A percentile compares a stretch with the other conserved stretches of the same genome.
phyloP scores from a whole-genome alignment of 92 coral and sea anemone species.

The Porites rus region DNA sequence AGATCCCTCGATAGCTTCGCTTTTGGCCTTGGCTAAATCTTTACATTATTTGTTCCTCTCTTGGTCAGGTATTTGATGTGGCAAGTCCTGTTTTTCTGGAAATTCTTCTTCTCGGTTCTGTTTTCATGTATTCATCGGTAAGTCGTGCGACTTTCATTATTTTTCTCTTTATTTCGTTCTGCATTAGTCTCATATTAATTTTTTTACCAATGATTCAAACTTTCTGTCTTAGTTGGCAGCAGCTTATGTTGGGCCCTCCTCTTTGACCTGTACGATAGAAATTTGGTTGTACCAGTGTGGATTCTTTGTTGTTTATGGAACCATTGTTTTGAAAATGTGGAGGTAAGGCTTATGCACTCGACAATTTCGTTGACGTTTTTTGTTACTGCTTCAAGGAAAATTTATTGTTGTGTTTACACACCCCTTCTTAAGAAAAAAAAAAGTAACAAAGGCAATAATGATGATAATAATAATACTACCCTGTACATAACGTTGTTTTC shows the following conservation, averaged over 20 bases:
- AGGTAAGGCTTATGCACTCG: conserved; percentile 49
- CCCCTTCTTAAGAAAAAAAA: no score
- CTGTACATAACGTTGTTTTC: no score
- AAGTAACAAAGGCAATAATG: no score
- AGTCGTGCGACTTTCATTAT: background rate
- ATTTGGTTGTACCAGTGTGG: conserved; percentile 66
- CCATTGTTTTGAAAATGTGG: conserved; percentile 92
- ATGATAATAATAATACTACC: no score
- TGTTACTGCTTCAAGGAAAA: background rate
- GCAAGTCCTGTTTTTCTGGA: conserved; percentile 89
- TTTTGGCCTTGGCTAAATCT: no score
- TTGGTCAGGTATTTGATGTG: conserved; percentile 79
- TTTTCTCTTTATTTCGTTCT: background rate
- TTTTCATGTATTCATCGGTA: conserved; percentile 90
- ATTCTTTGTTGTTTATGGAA: conserved; percentile 86
- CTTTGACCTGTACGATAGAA: conserved; percentile 12
- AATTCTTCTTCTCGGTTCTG: conserved; percentile 76
- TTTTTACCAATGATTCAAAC: background rate
- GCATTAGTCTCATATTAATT: background rate
- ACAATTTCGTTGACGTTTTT: background rate
- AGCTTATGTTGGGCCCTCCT: conserved; percentile 32
- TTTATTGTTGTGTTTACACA: no score
- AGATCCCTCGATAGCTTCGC: no score
- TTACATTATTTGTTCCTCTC: background rate
- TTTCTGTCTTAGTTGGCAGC: conserved; percentile 6